Percentiles rank a stretch among this genome's conserved stretches.
Evolutionary conservation across 2,797 vertebrate species (phyloP).

Genomic region (Trematomus bernacchii): DNA sequence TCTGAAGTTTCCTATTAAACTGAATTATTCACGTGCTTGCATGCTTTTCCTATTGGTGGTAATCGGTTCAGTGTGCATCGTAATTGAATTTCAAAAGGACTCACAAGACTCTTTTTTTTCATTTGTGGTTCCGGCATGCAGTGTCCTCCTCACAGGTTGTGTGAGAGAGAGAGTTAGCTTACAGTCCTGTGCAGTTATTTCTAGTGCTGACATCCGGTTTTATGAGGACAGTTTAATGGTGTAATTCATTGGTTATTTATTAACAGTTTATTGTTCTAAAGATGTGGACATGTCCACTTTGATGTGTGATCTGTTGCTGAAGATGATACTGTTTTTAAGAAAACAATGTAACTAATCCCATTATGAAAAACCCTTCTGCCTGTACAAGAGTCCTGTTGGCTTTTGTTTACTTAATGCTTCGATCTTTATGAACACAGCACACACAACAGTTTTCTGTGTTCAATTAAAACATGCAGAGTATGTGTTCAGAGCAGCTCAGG

Average conservation of each 20-base stretch:
- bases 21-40: slow-evolving; percentile 58
- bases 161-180: slow-evolving; percentile 4
- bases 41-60: slow-evolving; percentile 62
- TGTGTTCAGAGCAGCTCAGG: neutral
- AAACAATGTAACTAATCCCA: slow-evolving; percentile 1
- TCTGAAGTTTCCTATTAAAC: slow-evolving; percentile 42
- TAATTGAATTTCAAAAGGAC: slow-evolving; percentile 22
- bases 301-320: neutral
- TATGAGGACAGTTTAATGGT: neutral
- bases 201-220: neutral
- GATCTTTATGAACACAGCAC: neutral
- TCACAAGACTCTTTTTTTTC: slow-evolving; percentile 35
- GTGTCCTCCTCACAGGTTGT: slow-evolving; percentile 17
- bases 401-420: too few relatives aligned
- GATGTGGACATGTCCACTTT: too few relatives aligned
- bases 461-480: neutral
- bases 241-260: too few relatives aligned
- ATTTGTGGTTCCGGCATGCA: slow-evolving; percentile 18
- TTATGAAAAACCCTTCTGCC: neutral
- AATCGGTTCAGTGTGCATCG: slow-evolving; percentile 54
- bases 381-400: neutral
- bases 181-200: neutral
- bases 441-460: neutral
- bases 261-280: too few relatives aligned
- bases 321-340: slow-evolving; percentile 3